These are phyloP conservation scores for Pollenia amentaria DNA, from an alignment of 2,888 invertebrate genomes.

Conservation along the genomic window DNA sequence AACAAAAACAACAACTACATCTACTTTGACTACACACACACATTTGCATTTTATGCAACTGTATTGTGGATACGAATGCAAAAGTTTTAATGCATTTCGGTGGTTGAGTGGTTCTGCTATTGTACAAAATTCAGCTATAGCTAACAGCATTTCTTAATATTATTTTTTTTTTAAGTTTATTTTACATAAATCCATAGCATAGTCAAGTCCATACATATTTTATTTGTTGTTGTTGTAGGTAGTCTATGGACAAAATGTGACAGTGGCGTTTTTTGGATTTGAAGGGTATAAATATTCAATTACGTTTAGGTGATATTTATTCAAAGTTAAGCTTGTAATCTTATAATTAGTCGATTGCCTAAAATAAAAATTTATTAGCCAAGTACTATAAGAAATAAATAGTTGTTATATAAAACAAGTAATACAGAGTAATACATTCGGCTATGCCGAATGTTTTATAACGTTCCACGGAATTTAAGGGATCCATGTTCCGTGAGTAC, in stretches of 20 bases:
- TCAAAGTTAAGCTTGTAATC: slow-evolving; percentile 14
- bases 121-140: slow-evolving; percentile 55
- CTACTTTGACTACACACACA: slow-evolving; percentile 3
- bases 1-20: neutral
- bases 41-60: slow-evolving; percentile 40
- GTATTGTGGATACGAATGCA: slow-evolving; percentile 68
- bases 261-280: slow-evolving; percentile 38
- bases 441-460: too few species aligned
- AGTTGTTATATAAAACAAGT: too few species aligned
- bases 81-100: slow-evolving; percentile 73
- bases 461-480: too few species aligned
- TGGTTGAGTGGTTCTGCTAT: slow-evolving; percentile 67
- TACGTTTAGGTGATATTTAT: neutral
- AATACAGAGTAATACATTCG: too few species aligned
- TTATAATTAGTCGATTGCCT: neutral
- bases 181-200: slow-evolving; percentile 46
- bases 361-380: too few species aligned
- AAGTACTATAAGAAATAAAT: too few species aligned
- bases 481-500: too few species aligned
- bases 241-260: slow-evolving; percentile 7
- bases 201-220: slow-evolving; percentile 41
- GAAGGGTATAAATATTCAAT: slow-evolving; percentile 4
- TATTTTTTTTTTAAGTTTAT: slow-evolving; percentile 5
- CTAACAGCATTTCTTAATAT: slow-evolving; percentile 51
- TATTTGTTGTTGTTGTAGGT: slow-evolving; percentile 14